Conservation (phyloP, 2,113 vertebrate genomes). For the Cettia cetti region DNA sequence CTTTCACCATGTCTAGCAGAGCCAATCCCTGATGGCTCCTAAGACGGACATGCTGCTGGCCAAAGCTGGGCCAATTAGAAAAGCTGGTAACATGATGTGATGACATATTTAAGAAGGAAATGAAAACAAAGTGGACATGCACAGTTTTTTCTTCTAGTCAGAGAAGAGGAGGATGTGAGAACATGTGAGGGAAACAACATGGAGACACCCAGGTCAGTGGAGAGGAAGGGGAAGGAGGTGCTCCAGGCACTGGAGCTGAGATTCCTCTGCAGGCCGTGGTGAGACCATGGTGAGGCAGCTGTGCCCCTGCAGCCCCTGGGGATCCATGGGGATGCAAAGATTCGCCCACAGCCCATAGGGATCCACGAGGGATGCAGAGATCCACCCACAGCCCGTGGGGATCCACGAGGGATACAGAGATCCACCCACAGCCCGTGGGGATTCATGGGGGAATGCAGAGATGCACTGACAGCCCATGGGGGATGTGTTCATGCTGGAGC, state of each 20-base stretch:
- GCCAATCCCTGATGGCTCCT: not conserved
- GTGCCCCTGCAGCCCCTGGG: not conserved
- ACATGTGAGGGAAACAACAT: not conserved
- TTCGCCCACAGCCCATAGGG: not conserved
- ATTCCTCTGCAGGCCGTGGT: too few species aligned
- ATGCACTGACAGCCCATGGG: accelerated
- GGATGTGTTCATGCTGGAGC: not conserved
- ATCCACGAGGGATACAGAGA: too few species aligned
- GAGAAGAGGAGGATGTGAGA: not conserved
- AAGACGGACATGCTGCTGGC: not conserved
- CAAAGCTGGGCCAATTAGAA: too few species aligned
- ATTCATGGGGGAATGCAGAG: too few species aligned
- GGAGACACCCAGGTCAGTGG: not conserved
- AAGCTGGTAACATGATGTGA: accelerated
- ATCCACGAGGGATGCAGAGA: not conserved
- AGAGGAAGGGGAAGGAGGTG: not conserved
- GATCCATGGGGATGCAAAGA: not conserved
- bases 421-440: too few species aligned
- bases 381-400: too few species aligned
- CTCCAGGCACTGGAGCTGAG: not conserved
- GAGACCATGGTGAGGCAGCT: not conserved
- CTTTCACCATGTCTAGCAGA: not conserved
- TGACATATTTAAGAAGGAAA: not conserved
- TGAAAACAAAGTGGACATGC: not conserved
- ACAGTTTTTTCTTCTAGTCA: not conserved